These are phyloP conservation scores for Loriculus beryllinus DNA, from an alignment of 2,797 vertebrate species.

Conservation along the genomic window DNA sequence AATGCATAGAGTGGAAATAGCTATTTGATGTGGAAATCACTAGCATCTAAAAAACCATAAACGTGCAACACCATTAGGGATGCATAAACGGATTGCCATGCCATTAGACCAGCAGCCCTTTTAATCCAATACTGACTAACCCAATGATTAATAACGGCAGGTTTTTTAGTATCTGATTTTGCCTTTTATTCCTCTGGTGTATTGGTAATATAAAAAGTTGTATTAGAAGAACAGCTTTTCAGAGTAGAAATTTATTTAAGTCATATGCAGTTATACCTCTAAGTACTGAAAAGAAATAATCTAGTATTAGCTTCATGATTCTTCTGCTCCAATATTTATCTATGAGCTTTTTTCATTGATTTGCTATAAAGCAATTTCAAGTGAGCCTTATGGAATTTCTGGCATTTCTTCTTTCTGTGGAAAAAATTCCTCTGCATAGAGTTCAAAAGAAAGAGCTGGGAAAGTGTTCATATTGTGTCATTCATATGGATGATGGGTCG, in stretches of 20 bases:
- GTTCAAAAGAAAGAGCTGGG: neutral
- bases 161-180: neutral
- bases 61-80: rapidly evolving
- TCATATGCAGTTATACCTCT: neutral
- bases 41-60: neutral
- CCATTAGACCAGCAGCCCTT: neutral
- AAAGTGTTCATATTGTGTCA: neutral
- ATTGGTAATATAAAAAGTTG: neutral
- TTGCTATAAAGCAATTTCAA: neutral
- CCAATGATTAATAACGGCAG: neutral
- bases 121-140: neutral
- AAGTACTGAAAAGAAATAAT: neutral
- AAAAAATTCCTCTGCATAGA: neutral
- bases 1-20: neutral
- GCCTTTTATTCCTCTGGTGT: neutral
- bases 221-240: neutral
- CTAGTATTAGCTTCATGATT: neutral
- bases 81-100: neutral
- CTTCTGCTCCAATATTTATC: neutral
- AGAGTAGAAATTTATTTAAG: neutral
- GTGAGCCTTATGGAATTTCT: neutral
- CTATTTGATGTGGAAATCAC: neutral
- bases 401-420: neutral
- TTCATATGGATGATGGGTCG: neutral
- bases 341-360: neutral